Conservation (phyloP, 2,797 vertebrate genomes). For the Mus caroli region DNA sequence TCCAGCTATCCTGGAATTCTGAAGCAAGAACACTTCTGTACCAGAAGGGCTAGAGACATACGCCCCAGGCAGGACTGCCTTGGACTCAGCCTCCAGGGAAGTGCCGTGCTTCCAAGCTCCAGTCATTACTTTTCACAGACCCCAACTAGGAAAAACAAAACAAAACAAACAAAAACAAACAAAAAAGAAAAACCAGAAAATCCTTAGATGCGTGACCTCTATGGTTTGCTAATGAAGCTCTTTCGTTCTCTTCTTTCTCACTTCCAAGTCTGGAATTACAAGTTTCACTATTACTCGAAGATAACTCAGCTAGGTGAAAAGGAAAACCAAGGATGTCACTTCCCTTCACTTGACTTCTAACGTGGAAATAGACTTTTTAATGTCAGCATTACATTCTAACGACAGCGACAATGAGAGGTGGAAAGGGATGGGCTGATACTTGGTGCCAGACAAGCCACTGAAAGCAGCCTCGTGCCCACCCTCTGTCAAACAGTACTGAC, state of each 20-base stretch:
- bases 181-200: neutral
- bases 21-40: neutral
- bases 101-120: neutral
- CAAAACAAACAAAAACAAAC: neutral
- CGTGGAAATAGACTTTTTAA: neutral
- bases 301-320: constrained; percentile 24
- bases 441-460: neutral
- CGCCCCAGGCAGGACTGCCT: neutral
- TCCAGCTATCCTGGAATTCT: neutral
- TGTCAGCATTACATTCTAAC: neutral
- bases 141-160: neutral
- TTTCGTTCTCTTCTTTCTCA: neutral
- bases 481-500: constrained; percentile 15
- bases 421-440: neutral
- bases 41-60: neutral
- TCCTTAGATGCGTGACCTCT: neutral
- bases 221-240: neutral
- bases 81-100: neutral
- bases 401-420: neutral
- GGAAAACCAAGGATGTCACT: neutral
- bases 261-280: constrained; percentile 5
- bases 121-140: neutral
- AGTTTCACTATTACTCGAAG: constrained; percentile 30
- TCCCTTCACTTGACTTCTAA: constrained; percentile 20
- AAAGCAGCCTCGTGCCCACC: neutral